Percentiles rank a stretch among this genome's conserved stretches.
These are phyloP conservation scores for Cyclura pinguis DNA, from an alignment of 2,797 vertebrate species.

Conservation along the genomic window DNA sequence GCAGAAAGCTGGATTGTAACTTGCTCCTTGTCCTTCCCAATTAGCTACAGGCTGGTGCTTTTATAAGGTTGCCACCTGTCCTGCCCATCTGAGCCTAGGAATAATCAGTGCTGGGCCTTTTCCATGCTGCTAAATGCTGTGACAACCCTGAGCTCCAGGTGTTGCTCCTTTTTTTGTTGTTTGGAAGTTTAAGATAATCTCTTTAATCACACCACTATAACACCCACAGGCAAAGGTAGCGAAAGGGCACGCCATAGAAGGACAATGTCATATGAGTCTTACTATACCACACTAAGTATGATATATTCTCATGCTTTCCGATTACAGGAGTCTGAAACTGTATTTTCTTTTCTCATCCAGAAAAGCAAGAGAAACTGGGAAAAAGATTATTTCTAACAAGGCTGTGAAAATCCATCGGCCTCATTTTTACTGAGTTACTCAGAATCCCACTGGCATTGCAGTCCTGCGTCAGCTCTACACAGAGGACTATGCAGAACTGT, in stretches of 20 bases:
- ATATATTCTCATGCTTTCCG: neutral
- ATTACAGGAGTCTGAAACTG: neutral
- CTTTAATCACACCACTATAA: neutral
- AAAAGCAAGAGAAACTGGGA: neutral
- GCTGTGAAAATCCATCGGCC: neutral
- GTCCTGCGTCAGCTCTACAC: neutral
- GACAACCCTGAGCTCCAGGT: neutral
- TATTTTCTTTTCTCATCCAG: no score
- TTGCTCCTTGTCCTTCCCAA: constrained; percentile 6
- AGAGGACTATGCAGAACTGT: neutral
- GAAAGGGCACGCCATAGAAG: neutral
- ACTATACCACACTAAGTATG: neutral
- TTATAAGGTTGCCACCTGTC: neutral
- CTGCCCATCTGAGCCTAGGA: neutral
- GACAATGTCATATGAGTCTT: neutral
- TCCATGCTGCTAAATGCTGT: neutral
- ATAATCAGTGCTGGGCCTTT: constrained; percentile 12
- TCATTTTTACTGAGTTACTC: neutral
- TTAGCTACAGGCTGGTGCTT: constrained; percentile 4
- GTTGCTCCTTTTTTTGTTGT: neutral
- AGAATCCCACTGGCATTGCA: neutral
- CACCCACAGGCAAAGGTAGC: neutral
- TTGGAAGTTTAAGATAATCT: neutral
- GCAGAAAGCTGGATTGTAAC: neutral
- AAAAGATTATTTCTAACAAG: neutral